Evolutionary conservation across 2,888 invertebrate genomes (phyloP).

Genomic region (Eulithis prunata): DNA sequence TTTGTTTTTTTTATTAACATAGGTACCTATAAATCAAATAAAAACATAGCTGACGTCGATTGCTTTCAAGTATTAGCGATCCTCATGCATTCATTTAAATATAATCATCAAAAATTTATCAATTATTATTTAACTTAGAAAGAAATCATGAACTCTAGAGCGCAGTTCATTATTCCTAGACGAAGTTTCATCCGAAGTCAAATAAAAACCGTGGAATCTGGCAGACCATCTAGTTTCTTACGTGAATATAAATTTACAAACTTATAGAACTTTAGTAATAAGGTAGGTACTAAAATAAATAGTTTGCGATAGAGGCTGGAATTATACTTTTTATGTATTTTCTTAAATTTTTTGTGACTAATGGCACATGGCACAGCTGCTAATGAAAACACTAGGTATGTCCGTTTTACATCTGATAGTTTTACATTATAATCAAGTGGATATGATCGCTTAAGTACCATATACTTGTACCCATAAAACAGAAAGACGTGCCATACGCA

Average conservation of each 20-base stretch:
- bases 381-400: no score
- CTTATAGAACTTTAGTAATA: constrained; percentile 8
- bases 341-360: no score
- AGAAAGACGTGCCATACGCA: constrained; percentile 44
- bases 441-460: constrained; percentile 8
- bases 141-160: constrained; percentile 24
- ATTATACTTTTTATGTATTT: no score
- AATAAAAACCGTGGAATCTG: constrained; percentile 33
- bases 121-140: constrained; percentile 26
- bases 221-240: constrained; percentile 32
- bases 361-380: no score
- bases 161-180: constrained; percentile 30
- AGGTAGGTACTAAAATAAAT: neutral
- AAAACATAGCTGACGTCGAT: no score
- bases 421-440: no score
- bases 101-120: neutral
- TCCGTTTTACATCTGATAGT: no score
- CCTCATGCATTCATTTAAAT: no score
- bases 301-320: neutral
- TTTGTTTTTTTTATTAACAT: neutral
- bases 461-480: constrained; percentile 12
- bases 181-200: constrained; percentile 29
- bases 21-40: no score
- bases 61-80: no score
- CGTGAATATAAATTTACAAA: constrained; percentile 28